phyloP scores from a whole-genome alignment of 2,113 vertebrate genomes.

The Cyprinodon brontotheroides region DNA sequence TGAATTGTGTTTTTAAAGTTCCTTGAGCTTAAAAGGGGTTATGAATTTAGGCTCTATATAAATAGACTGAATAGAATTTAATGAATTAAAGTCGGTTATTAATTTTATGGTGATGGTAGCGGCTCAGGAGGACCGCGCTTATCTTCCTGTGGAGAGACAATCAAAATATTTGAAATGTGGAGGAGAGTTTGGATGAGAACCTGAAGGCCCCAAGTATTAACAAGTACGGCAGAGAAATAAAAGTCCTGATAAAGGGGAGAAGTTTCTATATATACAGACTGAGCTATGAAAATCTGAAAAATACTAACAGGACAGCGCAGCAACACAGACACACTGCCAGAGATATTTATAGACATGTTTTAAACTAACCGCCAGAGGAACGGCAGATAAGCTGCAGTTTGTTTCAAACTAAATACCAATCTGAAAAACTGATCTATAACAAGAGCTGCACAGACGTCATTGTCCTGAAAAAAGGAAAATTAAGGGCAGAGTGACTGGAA shows the following conservation, averaged over 20 bases:
- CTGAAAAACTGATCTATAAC: neutral
- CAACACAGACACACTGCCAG: neutral
- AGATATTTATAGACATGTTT: neutral
- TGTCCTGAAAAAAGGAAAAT: neutral
- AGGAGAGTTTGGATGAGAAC: neutral
- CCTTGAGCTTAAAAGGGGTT: too few relatives aligned
- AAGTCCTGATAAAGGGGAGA: neutral
- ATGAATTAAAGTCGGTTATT: neutral
- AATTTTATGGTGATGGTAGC: neutral
- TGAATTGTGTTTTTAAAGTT: too few relatives aligned
- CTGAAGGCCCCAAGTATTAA: neutral
- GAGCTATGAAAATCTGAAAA: neutral
- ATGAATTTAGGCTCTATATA: too few relatives aligned
- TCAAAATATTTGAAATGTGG: neutral
- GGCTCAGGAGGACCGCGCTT: neutral
- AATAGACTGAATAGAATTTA: too few relatives aligned
- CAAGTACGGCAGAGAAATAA: too few relatives aligned
- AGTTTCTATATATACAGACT: neutral
- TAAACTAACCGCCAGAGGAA: neutral
- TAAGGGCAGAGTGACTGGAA: too few relatives aligned
- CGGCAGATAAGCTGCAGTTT: constrained; percentile 2
- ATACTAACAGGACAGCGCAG: neutral
- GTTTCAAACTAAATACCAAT: neutral
- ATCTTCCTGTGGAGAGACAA: neutral
- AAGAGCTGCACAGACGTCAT: neutral